These are phyloP conservation scores for Thalassophryne amazonica DNA, from an alignment of 2,797 vertebrate genomes.

Conservation along the genomic window DNA sequence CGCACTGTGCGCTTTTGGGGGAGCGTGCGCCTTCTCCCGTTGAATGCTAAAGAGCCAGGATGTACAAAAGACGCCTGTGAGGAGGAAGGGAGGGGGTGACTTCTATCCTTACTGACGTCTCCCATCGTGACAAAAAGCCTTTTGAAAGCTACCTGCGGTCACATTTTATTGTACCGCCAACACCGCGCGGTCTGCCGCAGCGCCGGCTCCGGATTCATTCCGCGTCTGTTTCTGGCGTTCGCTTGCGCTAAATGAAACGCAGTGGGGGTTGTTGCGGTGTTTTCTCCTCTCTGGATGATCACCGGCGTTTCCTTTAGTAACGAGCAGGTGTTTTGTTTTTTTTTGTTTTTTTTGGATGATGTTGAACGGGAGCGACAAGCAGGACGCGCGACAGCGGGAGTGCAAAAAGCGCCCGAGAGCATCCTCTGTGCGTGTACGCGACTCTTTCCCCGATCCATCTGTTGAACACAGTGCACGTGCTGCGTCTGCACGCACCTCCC, in stretches of 20 bases:
- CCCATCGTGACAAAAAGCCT: constrained; percentile 49
- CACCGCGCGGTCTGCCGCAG: constrained; percentile 60
- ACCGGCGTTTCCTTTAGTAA: constrained; percentile 8
- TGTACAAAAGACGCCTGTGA: constrained; percentile 42
- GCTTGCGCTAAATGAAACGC: constrained; percentile 10
- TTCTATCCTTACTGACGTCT: constrained; percentile 47
- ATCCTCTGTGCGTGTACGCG: background rate
- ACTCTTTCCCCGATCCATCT: constrained; percentile 62
- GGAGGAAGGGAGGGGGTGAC: background rate
- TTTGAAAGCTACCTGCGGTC: constrained; percentile 45
- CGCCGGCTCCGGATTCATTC: constrained; percentile 25
- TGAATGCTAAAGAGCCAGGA: constrained; percentile 68
- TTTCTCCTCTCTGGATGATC: constrained; percentile 4
- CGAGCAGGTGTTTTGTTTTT: constrained; percentile 75
- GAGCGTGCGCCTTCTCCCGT: constrained; percentile 48
- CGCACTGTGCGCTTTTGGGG: constrained; percentile 41
- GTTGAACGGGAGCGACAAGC: constrained; percentile 55
- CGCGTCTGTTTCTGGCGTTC: background rate
- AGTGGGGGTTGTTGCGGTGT: too few relatives aligned
- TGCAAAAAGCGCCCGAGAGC: constrained; percentile 54
- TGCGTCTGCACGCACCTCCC: constrained; percentile 21
- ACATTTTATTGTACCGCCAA: constrained; percentile 11
- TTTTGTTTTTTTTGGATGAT: too few relatives aligned
- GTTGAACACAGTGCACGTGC: constrained; percentile 65
- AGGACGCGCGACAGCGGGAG: constrained; percentile 43